Percentiles rank a stretch among this genome's conserved stretches.
These are phyloP conservation scores for Genyomyrus donnyi DNA, from an alignment of 2,113 vertebrate species.

Conservation along the genomic window DNA sequence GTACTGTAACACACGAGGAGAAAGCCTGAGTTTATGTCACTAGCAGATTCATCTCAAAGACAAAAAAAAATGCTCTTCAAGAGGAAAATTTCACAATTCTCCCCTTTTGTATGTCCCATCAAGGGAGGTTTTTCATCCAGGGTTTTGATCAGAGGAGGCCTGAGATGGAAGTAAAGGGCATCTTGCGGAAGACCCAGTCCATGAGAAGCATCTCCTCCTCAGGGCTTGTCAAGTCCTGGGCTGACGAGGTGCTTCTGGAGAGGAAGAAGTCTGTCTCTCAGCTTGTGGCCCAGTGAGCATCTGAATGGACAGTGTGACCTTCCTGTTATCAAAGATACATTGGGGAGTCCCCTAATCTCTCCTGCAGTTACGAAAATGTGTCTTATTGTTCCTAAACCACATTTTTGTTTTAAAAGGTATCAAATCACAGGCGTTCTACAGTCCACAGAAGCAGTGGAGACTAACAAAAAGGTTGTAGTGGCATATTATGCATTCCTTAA, in stretches of 20 bases:
- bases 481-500: background rate
- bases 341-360: background rate
- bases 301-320: background rate
- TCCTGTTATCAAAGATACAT: background rate
- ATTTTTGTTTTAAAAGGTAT: conserved; percentile 54
- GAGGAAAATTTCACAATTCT: background rate
- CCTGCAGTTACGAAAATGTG: background rate
- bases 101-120: background rate
- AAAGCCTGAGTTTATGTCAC: too few relatives aligned
- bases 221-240: conserved; percentile 29
- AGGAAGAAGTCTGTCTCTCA: conserved; percentile 63
- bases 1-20: too few relatives aligned
- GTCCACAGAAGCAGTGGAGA: background rate
- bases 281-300: conserved; percentile 60
- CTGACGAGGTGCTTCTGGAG: conserved; percentile 34
- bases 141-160: background rate
- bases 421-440: conserved; percentile 42
- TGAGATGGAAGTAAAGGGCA: conserved; percentile 55
- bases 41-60: too few relatives aligned
- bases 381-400: background rate
- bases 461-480: background rate
- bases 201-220: conserved; percentile 39
- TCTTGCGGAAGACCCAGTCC: conserved; percentile 51
- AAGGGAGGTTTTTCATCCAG: background rate
- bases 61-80: background rate